phyloP scores from a whole-genome alignment of 2,113 vertebrate species.

The Columba livia region DNA sequence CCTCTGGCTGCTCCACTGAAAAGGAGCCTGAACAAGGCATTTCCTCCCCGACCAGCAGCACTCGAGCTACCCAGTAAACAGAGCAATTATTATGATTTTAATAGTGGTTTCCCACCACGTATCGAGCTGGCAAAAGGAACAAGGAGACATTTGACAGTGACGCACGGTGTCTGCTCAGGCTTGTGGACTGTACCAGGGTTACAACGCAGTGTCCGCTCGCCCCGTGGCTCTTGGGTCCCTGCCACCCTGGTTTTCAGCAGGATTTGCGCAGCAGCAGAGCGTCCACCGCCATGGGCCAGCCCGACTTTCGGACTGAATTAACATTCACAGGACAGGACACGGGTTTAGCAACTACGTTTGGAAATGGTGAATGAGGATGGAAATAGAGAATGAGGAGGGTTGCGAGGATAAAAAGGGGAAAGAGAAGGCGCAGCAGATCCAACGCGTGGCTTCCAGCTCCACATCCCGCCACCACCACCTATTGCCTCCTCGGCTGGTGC shows the following conservation, averaged over 20 bases:
- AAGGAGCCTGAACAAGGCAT: conserved; percentile 35
- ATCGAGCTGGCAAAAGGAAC: conserved; percentile 37
- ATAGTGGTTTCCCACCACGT: conserved; percentile 51
- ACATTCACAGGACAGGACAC: neutral
- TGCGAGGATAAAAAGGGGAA: neutral
- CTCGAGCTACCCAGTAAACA: conserved; percentile 60
- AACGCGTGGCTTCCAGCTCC: neutral
- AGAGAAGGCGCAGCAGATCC: neutral
- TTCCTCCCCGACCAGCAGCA: conserved; percentile 64
- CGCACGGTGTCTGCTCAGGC: conserved; percentile 5
- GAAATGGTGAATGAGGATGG: neutral
- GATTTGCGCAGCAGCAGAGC: neutral
- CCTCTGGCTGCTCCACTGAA: conserved; percentile 34
- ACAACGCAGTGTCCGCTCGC: neutral
- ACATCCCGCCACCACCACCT: neutral
- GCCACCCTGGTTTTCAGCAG: neutral
- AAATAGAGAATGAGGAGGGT: neutral
- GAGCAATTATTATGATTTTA: conserved; percentile 41
- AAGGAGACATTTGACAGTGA: conserved; percentile 28
- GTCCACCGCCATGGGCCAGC: neutral
- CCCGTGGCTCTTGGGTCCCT: neutral
- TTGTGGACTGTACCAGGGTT: neutral
- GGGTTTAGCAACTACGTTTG: neutral
- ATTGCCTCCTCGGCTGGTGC: neutral
- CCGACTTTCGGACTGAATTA: neutral